A percentile compares a stretch with the other conserved stretches of the same genome.
Conservation (phyloP, 2,113 vertebrate species). For the Mobula hypostoma region DNA sequence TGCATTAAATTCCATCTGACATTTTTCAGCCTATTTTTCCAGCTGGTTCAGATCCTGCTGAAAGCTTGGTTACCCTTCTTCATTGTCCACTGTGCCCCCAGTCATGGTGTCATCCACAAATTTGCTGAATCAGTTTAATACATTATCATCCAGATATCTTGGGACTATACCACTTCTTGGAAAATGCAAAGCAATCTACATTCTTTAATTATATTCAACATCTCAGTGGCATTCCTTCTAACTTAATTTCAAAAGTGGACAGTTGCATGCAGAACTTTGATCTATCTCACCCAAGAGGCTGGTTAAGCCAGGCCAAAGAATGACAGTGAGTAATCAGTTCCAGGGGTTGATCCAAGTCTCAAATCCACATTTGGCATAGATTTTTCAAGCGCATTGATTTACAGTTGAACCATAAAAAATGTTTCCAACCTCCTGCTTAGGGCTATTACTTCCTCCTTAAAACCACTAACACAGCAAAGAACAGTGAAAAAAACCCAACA, state of each 20-base stretch:
- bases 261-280: neutral
- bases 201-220: neutral
- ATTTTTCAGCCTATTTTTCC: too few species aligned
- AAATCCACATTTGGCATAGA: neutral
- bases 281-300: neutral
- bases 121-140: too few species aligned
- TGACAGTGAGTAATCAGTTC: neutral
- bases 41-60: too few species aligned
- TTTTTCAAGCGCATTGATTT: neutral
- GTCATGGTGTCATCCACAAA: too few species aligned
- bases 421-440: neutral
- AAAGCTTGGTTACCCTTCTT: too few species aligned
- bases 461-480: neutral
- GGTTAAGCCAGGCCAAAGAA: neutral
- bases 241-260: neutral
- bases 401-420: neutral
- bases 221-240: neutral
- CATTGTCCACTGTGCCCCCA: too few species aligned
- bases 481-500: neutral
- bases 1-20: too few species aligned
- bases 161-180: neutral
- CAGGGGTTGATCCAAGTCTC: neutral
- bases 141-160: neutral
- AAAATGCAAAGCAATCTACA: neutral
- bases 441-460: neutral